Evolutionary conservation across 2,113 vertebrate species (phyloP).

Genomic region (Vimba vimba): DNA sequence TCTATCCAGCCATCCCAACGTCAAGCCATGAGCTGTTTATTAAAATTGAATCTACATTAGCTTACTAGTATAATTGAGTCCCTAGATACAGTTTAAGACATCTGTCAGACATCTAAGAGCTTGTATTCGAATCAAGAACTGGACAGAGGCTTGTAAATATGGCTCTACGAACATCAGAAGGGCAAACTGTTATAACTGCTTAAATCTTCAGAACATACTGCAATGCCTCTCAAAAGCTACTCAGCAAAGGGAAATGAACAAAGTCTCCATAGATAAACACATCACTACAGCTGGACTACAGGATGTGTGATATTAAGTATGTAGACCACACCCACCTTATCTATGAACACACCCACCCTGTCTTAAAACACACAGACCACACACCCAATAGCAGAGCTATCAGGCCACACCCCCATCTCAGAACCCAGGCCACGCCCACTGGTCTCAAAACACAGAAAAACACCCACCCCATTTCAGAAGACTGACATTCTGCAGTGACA

Average conservation of each 20-base stretch:
- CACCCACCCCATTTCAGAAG: conserved; percentile 30
- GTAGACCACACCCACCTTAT: neutral
- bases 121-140: neutral
- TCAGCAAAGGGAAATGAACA: neutral
- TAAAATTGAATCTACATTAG: neutral
- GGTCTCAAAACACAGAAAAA: neutral
- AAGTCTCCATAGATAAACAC: neutral
- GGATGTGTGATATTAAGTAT: neutral
- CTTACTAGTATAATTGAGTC: neutral
- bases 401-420: conserved; percentile 4
- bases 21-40: neutral
- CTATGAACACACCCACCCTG: neutral
- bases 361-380: neutral
- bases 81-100: conserved; percentile 13
- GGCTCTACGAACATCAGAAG: neutral
- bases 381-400: neutral
- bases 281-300: neutral
- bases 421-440: neutral
- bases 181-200: neutral
- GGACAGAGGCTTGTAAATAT: neutral
- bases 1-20: neutral
- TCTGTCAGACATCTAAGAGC: conserved; percentile 2
- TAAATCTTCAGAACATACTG: neutral
- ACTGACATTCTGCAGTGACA: conserved; percentile 53
- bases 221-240: neutral